Evolutionary conservation across 2,797 vertebrate genomes (phyloP), one percentile per base, ranked within the genome.

Genomic region (Arrhamphus sclerolepis): DNA sequence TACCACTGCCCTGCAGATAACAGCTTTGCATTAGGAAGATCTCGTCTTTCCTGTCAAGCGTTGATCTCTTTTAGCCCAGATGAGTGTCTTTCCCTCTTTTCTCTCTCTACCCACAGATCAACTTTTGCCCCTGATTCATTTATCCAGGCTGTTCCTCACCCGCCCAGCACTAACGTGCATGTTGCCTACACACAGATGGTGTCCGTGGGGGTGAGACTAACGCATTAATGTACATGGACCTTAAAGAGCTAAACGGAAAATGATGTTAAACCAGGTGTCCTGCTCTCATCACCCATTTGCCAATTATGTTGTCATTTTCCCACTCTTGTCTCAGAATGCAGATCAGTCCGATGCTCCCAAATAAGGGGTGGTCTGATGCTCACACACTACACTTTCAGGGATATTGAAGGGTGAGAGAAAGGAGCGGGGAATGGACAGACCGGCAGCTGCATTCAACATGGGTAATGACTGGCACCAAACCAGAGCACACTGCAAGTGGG

Each of bases 361-460:
- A 58, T 0, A 1, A 13, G 14, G 34, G 34, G 34, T 5, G 46
- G 34, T 13, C 20, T 41, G 59, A 24, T 28, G 47, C 72, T 19
- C 74, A 34, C 70, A 72, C 54, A 68, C 64, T 38, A 7, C 46
- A 52, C 18, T 52, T 38, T 48, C 11, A 16, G 50, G 68, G 62
- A 73, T 56, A 59, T 82, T 79, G 72, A 48, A 72, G 74, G 68
- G 72, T 46, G 54, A 43, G 61, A 59, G 55, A 61, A 73, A 64
- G 53, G 39, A 19, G 14, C 59, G 4, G 44, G 82, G 80, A 87
- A 82, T 75, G 77, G 66, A 21, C 59, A 68, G 72, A 80, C 48
- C 80, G 84, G 72, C 80, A 55, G 74, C 71, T 57, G 78, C 34
- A 82, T 88, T 84, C 75, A 82, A 19, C 44, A 29, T 20, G 47